Percentiles rank a stretch among this genome's conserved stretches.
Evolutionary conservation across 2,888 invertebrate species (phyloP).

Genomic region (Pheosia gnoma): DNA sequence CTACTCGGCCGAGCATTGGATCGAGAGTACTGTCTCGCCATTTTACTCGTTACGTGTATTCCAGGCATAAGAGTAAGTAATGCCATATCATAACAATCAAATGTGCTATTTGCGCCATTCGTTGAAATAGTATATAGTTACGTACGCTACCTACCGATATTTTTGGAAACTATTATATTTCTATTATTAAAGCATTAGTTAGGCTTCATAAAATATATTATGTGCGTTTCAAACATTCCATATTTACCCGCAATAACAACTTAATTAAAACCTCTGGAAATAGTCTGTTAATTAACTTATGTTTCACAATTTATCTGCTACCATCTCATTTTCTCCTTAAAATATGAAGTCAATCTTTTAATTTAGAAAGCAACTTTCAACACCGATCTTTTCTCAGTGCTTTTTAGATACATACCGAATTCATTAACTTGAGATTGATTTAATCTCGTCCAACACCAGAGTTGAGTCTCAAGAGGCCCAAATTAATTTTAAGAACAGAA

Average conservation of each 20-base stretch:
- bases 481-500: conserved; percentile 80
- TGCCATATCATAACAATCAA: too few relatives aligned
- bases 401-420: conserved; percentile 59
- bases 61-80: too few relatives aligned
- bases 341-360: conserved; percentile 31
- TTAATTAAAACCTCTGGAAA: conserved; percentile 1
- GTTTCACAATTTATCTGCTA: conserved; percentile 6
- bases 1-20: too few relatives aligned
- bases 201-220: conserved; percentile 1
- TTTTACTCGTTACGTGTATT: too few relatives aligned
- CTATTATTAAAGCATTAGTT: background rate
- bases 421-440: conserved; percentile 72
- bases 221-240: conserved; percentile 19
- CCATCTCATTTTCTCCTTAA: conserved; percentile 13
- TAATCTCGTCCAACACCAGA: conserved; percentile 66
- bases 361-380: conserved; percentile 26
- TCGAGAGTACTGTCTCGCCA: too few relatives aligned
- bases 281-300: conserved; percentile 1
- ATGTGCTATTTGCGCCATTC: too few relatives aligned
- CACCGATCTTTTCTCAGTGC: conserved; percentile 33
- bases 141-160: too few relatives aligned
- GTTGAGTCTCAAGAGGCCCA: conserved; percentile 72
- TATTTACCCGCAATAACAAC: conserved; percentile 1
- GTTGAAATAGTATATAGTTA: too few relatives aligned
- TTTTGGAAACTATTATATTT: background rate